Conservation (phyloP, 2,797 vertebrate genomes). For the Pyrocephalus nanus region DNA sequence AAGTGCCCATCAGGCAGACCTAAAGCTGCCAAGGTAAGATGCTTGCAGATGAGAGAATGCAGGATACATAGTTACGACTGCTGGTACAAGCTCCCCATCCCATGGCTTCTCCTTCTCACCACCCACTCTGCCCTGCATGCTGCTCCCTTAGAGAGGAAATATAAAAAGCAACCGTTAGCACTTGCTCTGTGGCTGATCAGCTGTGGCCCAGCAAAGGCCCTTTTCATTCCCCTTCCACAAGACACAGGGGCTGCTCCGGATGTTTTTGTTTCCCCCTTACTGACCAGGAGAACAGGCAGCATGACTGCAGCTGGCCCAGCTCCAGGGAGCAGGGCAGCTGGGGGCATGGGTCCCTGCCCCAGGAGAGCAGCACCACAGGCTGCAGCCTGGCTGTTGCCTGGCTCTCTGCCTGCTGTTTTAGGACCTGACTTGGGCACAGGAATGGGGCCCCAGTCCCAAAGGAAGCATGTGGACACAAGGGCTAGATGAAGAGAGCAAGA, state of each 20-base stretch:
- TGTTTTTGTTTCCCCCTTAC: conserved; percentile 54
- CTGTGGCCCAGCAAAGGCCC: conserved; percentile 15
- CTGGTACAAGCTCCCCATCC: neutral
- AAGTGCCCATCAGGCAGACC: neutral
- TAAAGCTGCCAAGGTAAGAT: neutral
- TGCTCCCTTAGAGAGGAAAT: conserved; percentile 41
- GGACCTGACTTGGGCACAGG: conserved; percentile 1
- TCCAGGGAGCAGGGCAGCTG: neutral
- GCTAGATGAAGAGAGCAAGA: conserved; percentile 14
- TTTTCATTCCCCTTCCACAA: conserved; percentile 60
- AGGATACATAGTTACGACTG: accelerated
- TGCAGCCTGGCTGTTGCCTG: neutral
- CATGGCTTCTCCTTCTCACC: neutral
- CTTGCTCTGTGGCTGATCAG: neutral
- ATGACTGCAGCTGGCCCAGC: neutral
- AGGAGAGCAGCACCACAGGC: accelerated
- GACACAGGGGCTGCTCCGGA: conserved; percentile 22
- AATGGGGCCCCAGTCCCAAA: conserved; percentile 13
- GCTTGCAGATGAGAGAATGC: neutral
- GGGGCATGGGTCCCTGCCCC: neutral
- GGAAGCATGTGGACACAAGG: neutral
- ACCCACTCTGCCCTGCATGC: neutral
- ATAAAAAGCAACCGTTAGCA: conserved; percentile 32
- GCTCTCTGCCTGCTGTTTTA: neutral
- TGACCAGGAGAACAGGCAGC: neutral